Conservation (phyloP, 2,797 vertebrate genomes). For the Myotis myotis region DNA sequence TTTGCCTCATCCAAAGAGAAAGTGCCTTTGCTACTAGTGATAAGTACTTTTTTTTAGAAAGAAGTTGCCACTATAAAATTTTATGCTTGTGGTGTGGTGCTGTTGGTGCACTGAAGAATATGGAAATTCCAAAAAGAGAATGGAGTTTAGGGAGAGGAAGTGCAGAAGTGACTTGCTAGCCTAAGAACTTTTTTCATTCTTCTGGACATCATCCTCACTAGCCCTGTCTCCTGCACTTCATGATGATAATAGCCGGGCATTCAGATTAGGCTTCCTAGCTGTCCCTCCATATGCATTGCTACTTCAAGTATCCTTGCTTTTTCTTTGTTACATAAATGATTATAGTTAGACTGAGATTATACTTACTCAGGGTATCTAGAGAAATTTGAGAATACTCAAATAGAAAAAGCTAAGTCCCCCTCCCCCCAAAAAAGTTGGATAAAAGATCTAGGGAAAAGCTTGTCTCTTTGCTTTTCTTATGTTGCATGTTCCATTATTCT, state of each 20-base stretch:
- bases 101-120: background rate
- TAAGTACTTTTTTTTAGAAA: background rate
- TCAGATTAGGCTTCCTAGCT: background rate
- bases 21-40: background rate
- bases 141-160: background rate
- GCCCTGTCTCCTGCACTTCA: background rate
- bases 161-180: fast-evolving
- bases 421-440: background rate
- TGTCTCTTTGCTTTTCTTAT: background rate
- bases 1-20: background rate
- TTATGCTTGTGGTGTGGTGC: background rate
- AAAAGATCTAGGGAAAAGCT: background rate
- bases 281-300: background rate
- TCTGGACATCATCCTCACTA: background rate
- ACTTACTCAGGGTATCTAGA: background rate
- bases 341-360: background rate
- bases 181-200: background rate
- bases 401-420: background rate
- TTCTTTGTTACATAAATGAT: background rate
- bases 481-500: background rate
- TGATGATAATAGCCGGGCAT: background rate
- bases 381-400: background rate
- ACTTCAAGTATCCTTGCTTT: background rate
- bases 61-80: background rate
- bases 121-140: background rate